phyloP scores from a whole-genome alignment of 2,797 vertebrate genomes.

The Acomys russatus region DNA sequence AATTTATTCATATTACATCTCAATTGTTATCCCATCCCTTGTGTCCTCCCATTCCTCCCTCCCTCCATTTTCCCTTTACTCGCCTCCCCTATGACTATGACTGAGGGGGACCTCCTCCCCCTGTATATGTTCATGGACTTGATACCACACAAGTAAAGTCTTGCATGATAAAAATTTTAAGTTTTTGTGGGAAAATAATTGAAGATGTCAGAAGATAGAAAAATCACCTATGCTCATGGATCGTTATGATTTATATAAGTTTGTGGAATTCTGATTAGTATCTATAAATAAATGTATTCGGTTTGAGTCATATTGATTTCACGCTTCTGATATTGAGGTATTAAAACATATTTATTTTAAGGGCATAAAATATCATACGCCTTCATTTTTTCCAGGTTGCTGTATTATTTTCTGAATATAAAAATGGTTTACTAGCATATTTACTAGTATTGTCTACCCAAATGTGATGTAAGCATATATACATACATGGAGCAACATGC shows the following conservation, averaged over 20 bases:
- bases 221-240: no score
- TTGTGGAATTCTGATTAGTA: not conserved
- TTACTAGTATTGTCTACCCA: not conserved
- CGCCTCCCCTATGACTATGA: no score
- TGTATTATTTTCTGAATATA: not conserved
- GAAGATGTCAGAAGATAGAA: not conserved
- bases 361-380: no score
- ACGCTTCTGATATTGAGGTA: not conserved
- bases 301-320: not conserved
- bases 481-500: not conserved
- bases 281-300: not conserved
- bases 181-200: not conserved
- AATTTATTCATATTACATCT: no score
- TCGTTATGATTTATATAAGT: not conserved
- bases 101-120: no score
- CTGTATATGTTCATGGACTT: no score
- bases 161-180: not conserved
- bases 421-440: not conserved
- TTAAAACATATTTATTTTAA: no score
- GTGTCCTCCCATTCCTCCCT: no score
- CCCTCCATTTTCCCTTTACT: no score
- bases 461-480: not conserved
- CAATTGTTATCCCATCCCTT: no score
- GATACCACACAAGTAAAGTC: not conserved
- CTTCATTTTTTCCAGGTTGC: no score